Conservation (phyloP, 2,113 vertebrate species). For the Macquaria australasica region DNA sequence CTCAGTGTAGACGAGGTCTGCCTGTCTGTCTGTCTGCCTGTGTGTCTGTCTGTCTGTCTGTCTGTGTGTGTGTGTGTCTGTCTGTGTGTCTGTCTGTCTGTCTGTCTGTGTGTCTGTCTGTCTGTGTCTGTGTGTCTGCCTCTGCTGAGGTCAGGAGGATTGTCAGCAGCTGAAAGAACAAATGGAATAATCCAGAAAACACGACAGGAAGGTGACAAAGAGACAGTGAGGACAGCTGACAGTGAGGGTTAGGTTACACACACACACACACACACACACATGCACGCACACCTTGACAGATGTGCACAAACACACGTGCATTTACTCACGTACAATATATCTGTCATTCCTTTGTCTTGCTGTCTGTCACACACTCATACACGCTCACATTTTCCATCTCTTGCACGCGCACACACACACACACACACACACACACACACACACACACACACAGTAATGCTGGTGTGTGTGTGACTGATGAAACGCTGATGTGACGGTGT, state of each 20-base stretch:
- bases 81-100: too few species aligned
- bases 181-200: slow-evolving; percentile 73
- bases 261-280: neutral
- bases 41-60: too few species aligned
- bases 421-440: neutral
- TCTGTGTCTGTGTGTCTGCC: neutral
- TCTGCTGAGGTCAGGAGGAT: slow-evolving; percentile 47
- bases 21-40: too few species aligned
- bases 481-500: slow-evolving; percentile 27
- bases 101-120: neutral
- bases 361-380: neutral
- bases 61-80: too few species aligned
- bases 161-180: slow-evolving; percentile 68
- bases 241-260: slow-evolving; percentile 36
- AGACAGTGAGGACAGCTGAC: slow-evolving; percentile 60
- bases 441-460: neutral
- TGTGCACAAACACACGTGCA: neutral
- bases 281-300: neutral
- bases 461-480: slow-evolving; percentile 16
- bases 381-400: neutral
- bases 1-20: too few species aligned
- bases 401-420: neutral
- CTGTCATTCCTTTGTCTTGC: neutral
- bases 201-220: slow-evolving; percentile 50
- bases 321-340: neutral